Conservation (phyloP, 2,113 vertebrate species). For the Microtus ochrogaster region DNA sequence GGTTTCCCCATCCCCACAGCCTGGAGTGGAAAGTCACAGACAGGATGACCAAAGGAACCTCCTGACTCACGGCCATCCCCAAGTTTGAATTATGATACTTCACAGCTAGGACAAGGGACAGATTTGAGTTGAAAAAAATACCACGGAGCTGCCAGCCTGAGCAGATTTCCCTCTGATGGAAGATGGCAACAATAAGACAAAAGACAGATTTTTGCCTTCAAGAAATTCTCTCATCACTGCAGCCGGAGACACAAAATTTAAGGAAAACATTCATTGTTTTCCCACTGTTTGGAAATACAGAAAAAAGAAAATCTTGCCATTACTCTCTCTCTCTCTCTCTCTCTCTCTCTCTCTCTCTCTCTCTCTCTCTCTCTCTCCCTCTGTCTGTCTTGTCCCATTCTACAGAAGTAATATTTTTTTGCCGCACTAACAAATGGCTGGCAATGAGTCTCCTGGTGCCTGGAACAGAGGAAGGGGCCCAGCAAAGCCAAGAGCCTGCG, state of each 20-base stretch:
- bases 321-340: not conserved
- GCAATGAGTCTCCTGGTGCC: slow-evolving; percentile 56
- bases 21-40: not conserved
- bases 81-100: slow-evolving; percentile 22
- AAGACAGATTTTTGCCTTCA: slow-evolving; percentile 84
- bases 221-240: slow-evolving; percentile 59
- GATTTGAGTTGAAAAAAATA: slow-evolving; percentile 56
- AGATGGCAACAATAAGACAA: slow-evolving; percentile 81
- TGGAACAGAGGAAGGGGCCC: slow-evolving; percentile 63
- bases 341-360: not conserved
- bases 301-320: slow-evolving; percentile 72
- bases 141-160: slow-evolving; percentile 69
- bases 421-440: slow-evolving; percentile 48
- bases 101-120: slow-evolving; percentile 21
- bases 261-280: slow-evolving; percentile 75
- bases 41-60: not conserved
- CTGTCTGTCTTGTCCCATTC: slow-evolving; percentile 3
- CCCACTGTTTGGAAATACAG: slow-evolving; percentile 81
- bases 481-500: slow-evolving; percentile 29
- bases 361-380: not conserved
- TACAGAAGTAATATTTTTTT: not conserved
- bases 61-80: not conserved
- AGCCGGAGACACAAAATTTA: slow-evolving; percentile 76
- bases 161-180: slow-evolving; percentile 81
- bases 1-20: not conserved